These are phyloP conservation scores for Tenthredo livida DNA, from an alignment of 2,888 invertebrate genomes.

Conservation along the genomic window DNA sequence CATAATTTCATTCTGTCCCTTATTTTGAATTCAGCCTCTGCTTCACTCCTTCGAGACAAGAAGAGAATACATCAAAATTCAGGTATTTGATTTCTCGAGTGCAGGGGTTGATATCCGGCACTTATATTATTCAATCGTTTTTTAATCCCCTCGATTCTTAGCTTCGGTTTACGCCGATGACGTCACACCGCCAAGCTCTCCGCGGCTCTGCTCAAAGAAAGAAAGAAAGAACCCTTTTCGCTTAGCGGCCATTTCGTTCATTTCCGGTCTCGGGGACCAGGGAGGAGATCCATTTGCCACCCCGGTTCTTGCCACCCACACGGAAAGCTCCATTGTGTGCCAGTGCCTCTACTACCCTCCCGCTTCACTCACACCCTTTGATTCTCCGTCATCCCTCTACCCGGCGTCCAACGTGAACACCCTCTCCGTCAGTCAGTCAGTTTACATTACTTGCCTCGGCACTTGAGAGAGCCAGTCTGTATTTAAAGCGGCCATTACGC, in stretches of 20 bases:
- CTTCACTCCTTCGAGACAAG: neutral
- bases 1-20: neutral
- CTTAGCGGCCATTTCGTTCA: slow-evolving; percentile 77
- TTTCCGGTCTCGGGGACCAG: slow-evolving; percentile 71
- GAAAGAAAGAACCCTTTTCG: slow-evolving; percentile 70
- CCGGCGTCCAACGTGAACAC: slow-evolving; percentile 52
- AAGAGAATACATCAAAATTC: neutral
- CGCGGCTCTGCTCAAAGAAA: slow-evolving; percentile 59
- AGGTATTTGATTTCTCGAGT: neutral
- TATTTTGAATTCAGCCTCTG: neutral
- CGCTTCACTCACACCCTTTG: slow-evolving; percentile 58
- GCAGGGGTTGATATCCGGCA: neutral
- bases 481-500: slow-evolving; percentile 73
- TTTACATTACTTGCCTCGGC: slow-evolving; percentile 70
- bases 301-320: slow-evolving; percentile 55
- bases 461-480: slow-evolving; percentile 57
- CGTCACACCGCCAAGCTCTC: slow-evolving; percentile 14
- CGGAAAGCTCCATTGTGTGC: slow-evolving; percentile 55
- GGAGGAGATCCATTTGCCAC: slow-evolving; percentile 75
- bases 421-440: slow-evolving; percentile 67
- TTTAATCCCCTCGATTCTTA: slow-evolving; percentile 24
- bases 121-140: neutral
- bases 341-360: slow-evolving; percentile 57
- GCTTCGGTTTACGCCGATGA: neutral
- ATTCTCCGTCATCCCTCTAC: slow-evolving; percentile 54